Conservation (phyloP, 2,113 vertebrate genomes). For the Prionailurus viverrinus region DNA sequence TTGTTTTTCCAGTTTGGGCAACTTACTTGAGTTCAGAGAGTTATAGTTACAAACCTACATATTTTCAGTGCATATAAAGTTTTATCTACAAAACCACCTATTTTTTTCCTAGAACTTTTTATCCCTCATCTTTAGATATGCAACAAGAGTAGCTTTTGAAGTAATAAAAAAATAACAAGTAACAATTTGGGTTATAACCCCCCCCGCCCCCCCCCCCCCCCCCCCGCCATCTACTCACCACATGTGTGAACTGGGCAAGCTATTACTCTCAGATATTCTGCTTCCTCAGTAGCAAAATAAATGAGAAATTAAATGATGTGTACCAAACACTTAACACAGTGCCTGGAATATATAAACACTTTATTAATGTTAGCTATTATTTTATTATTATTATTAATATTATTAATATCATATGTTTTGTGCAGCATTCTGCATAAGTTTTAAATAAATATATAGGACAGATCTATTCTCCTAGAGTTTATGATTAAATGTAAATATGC, state of each 20-base stretch:
- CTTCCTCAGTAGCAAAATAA: neutral
- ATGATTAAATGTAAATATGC: neutral
- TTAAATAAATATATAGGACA: neutral
- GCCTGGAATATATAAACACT: neutral
- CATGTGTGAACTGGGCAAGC: neutral
- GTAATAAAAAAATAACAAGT: neutral
- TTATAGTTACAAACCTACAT: neutral
- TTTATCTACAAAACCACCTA: neutral
- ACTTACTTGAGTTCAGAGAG: neutral
- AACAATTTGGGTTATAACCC: neutral
- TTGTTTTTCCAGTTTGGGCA: neutral
- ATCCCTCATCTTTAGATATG: neutral
- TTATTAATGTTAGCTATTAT: neutral
- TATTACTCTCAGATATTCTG: constrained; percentile 16
- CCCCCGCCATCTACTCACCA: neutral
- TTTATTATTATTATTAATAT: neutral
- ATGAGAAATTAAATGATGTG: neutral
- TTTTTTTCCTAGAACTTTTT: neutral
- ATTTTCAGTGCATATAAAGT: neutral
- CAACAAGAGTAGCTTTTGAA: neutral
- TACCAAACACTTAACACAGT: neutral
- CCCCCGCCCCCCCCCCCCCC: too few species aligned
- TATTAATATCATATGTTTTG: neutral
- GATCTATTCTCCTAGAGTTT: neutral
- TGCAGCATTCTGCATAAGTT: neutral